Evolutionary conservation across 2,888 invertebrate species (phyloP).

Genomic region (Napeogenes sylphis): DNA sequence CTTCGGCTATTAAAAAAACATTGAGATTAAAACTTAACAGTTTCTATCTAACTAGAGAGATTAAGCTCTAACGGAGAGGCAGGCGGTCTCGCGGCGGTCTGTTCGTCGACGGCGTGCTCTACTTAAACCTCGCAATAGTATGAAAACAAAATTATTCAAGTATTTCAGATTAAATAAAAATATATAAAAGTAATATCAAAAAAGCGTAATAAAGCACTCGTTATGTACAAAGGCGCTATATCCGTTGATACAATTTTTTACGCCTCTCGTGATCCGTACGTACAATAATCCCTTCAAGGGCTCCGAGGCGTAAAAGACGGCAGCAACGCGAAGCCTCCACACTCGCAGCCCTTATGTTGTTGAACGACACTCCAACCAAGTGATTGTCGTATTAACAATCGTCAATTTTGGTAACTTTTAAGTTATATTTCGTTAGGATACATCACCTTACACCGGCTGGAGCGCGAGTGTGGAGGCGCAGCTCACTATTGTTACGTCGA

Average conservation of each 20-base stretch:
- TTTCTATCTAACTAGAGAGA: not conserved
- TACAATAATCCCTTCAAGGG: not conserved
- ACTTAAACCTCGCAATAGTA: conserved; percentile 34
- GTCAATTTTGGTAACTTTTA: not conserved
- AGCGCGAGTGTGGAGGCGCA: conserved; percentile 14
- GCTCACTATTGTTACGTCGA: conserved; percentile 18
- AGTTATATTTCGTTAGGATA: not conserved
- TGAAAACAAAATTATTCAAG: conserved; percentile 52
- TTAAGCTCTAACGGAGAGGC: not conserved
- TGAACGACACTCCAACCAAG: not conserved
- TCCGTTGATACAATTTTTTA: conserved; percentile 14
- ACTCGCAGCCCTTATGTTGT: not conserved
- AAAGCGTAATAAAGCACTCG: conserved; percentile 73
- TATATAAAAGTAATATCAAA: conserved; percentile 54
- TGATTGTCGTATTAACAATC: not conserved
- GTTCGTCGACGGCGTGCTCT: conserved; percentile 7
- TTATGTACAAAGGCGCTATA: conserved; percentile 55
- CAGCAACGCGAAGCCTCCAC: conserved; percentile 3
- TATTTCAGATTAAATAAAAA: conserved; percentile 48
- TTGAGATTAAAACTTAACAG: conserved; percentile 5
- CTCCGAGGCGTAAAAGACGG: not conserved
- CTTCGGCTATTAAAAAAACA: too few species aligned
- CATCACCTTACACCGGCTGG: conserved; percentile 1
- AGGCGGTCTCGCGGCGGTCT: conserved; percentile 24
- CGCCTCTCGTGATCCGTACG: conserved; percentile 16